Conservation (phyloP, 2,888 invertebrate genomes). For the Microchrysa polita region DNA sequence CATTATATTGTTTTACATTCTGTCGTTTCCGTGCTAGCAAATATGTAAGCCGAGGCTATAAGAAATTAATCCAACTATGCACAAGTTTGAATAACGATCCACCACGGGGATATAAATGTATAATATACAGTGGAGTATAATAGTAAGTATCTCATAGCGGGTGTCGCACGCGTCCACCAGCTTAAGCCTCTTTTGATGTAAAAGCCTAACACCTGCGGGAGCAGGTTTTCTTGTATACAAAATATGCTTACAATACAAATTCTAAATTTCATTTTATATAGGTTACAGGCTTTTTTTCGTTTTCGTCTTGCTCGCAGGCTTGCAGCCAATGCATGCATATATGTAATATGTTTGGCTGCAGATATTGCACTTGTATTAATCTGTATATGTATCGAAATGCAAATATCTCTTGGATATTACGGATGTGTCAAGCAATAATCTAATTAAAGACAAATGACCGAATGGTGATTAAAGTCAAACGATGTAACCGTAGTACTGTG, state of each 20-base stretch:
- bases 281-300: not conserved
- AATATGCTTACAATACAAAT: conserved; percentile 11
- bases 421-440: conserved; percentile 33
- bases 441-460: conserved; percentile 40
- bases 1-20: not conserved
- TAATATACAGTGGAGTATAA: too few species aligned
- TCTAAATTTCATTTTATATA: conserved; percentile 33
- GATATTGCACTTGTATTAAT: conserved; percentile 31
- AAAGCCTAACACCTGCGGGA: not conserved
- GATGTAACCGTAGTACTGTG: conserved; percentile 26
- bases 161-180: not conserved
- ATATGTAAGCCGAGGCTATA: conserved; percentile 19
- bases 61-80: conserved; percentile 17
- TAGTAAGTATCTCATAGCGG: too few species aligned
- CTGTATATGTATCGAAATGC: not conserved
- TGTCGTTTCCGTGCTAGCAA: not conserved
- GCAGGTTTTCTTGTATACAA: not conserved
- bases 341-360: not conserved
- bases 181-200: not conserved
- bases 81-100: not conserved
- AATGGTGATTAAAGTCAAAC: conserved; percentile 41
- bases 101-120: not conserved
- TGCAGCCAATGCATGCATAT: too few species aligned
- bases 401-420: conserved; percentile 29
- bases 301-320: not conserved